These are phyloP conservation scores for Percopsis omiscomaycus DNA, from an alignment of 2,797 vertebrate genomes.

Conservation along the genomic window DNA sequence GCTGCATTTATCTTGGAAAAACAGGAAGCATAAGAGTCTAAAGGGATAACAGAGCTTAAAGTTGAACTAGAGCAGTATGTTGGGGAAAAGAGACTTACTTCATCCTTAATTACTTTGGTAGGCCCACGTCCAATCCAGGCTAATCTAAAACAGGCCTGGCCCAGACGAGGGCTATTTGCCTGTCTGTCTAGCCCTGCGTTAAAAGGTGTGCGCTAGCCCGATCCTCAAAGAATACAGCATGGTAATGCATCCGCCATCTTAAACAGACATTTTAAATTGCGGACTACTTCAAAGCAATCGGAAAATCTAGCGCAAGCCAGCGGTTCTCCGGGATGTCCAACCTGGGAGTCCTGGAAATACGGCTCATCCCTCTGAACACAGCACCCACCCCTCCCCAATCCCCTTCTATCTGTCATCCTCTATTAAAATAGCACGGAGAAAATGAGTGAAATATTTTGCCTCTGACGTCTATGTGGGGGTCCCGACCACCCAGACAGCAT, in stretches of 20 bases:
- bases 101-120: conserved; percentile 44
- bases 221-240: conserved; percentile 34
- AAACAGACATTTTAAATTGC: conserved; percentile 47
- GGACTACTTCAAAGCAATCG: conserved; percentile 47
- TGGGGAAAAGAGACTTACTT: conserved; percentile 31
- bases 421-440: conserved; percentile 41
- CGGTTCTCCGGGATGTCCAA: conserved; percentile 38
- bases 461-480: conserved; percentile 30
- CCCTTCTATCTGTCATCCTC: conserved; percentile 25
- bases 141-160: conserved; percentile 16
- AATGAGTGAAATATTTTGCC: conserved; percentile 35
- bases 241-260: conserved; percentile 49
- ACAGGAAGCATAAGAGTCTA: conserved; percentile 20
- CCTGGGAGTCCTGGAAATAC: conserved; percentile 59
- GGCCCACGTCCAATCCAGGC: conserved; percentile 35
- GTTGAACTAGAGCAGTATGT: conserved; percentile 36
- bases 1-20: conserved; percentile 32
- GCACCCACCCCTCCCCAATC: conserved; percentile 11
- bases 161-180: conserved; percentile 29
- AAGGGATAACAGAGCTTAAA: conserved; percentile 41
- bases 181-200: conserved; percentile 20
- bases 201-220: conserved; percentile 26
- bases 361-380: conserved; percentile 42
- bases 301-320: conserved; percentile 36
- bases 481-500: conserved; percentile 47